These are phyloP conservation scores for Amitus sp. DNA, from an alignment of 2,888 invertebrate genomes.

Conservation along the genomic window DNA sequence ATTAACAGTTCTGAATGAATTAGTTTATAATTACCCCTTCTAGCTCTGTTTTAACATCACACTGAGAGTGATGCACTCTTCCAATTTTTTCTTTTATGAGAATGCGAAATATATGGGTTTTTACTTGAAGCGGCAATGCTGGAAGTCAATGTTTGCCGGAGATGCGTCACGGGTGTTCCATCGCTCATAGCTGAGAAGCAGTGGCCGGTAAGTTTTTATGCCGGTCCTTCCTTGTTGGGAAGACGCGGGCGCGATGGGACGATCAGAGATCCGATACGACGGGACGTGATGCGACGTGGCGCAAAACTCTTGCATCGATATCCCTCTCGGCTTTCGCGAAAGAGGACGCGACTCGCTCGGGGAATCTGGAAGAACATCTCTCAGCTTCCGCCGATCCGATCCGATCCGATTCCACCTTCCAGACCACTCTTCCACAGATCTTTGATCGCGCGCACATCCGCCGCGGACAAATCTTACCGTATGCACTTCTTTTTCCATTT, in stretches of 20 bases:
- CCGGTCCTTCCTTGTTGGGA: constrained; percentile 52
- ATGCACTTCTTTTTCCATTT: background rate
- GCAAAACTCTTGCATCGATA: constrained; percentile 47
- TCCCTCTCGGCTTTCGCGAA: constrained; percentile 44
- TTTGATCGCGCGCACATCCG: constrained; percentile 35
- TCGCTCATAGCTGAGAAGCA: constrained; percentile 44
- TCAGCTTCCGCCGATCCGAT: constrained; percentile 27
- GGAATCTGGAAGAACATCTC: constrained; percentile 45
- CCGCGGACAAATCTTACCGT: constrained; percentile 2
- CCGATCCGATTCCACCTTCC: constrained; percentile 34
- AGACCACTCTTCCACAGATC: constrained; percentile 24
- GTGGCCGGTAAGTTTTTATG: constrained; percentile 53
- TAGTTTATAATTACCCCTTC: no score
- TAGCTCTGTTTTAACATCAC: no score
- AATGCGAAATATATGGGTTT: no score
- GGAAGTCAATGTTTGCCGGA: background rate
- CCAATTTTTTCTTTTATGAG: no score
- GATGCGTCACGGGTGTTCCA: constrained; percentile 32
- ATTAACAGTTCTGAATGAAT: no score
- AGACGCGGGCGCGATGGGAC: constrained; percentile 42
- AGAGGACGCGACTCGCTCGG: constrained; percentile 43
- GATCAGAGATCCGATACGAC: constrained; percentile 45
- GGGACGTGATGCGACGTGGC: constrained; percentile 43
- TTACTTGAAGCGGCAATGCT: no score
- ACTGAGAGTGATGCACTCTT: no score